phyloP scores from a whole-genome alignment of 2,888 invertebrate species.

The Quadroppia sp. region DNA sequence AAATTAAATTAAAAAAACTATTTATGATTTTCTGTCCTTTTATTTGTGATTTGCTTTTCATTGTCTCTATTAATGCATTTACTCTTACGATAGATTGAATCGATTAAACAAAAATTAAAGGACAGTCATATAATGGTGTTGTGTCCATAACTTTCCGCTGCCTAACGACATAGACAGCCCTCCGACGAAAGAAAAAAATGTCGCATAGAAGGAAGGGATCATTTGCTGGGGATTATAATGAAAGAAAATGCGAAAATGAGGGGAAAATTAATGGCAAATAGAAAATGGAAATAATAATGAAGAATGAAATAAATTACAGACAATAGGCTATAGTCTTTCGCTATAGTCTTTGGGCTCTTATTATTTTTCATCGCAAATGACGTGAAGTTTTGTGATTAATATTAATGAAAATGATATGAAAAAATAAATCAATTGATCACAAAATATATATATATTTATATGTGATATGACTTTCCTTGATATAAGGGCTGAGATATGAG shows the following conservation, averaged over 20 bases:
- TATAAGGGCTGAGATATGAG: neutral
- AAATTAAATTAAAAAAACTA: slow-evolving; percentile 31
- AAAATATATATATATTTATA: no score
- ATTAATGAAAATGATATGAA: slow-evolving; percentile 26
- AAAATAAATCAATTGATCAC: slow-evolving; percentile 36
- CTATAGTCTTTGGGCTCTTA: neutral
- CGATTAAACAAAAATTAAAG: slow-evolving; percentile 36
- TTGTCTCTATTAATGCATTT: slow-evolving; percentile 12
- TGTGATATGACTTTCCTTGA: no score
- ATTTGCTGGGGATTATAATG: slow-evolving; percentile 34
- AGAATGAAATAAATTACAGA: slow-evolving; percentile 30
- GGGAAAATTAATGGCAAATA: slow-evolving; percentile 29
- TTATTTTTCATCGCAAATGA: slow-evolving; percentile 19
- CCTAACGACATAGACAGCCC: neutral
- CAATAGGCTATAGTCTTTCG: slow-evolving; percentile 10
- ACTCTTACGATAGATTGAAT: slow-evolving; percentile 7
- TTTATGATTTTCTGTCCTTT: slow-evolving; percentile 2
- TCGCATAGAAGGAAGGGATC: slow-evolving; percentile 13
- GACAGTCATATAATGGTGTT: slow-evolving; percentile 17
- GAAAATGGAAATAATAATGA: slow-evolving; percentile 15
- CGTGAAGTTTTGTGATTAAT: slow-evolving; percentile 30
- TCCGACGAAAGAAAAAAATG: no score
- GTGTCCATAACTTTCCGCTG: no score
- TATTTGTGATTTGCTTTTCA: neutral
- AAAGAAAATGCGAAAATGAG: slow-evolving; percentile 25